phyloP scores from a whole-genome alignment of 2,797 vertebrate genomes.

The Sebastes steindachneri region DNA sequence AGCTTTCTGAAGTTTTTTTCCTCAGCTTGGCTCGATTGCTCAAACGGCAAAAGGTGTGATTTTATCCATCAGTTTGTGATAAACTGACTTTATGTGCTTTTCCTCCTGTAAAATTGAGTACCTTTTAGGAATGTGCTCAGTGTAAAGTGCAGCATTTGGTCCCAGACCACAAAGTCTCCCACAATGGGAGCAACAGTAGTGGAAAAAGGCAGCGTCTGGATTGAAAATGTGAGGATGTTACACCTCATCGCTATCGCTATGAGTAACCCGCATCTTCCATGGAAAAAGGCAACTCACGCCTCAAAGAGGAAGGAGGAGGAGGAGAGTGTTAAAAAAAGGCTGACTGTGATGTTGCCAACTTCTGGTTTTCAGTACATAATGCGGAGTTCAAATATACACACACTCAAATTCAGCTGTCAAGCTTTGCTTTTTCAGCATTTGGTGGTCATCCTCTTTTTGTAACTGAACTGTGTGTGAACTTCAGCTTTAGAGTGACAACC shows the following conservation, averaged over 20 bases:
- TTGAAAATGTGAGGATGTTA: constrained; percentile 5
- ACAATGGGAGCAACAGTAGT: not conserved
- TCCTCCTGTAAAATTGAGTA: constrained; percentile 20
- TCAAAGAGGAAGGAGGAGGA: not conserved
- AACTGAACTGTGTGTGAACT: constrained; percentile 53
- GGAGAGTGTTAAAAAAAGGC: not conserved
- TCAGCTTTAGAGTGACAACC: constrained; percentile 36
- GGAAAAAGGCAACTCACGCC: not conserved
- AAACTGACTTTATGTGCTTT: constrained; percentile 21
- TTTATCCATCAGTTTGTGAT: constrained; percentile 14
- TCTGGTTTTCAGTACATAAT: not conserved
- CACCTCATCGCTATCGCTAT: not conserved
- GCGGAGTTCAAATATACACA: not conserved
- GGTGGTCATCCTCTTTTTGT: constrained; percentile 2
- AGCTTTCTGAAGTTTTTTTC: not conserved
- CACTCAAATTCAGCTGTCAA: not conserved
- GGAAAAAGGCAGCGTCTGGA: constrained; percentile 6
- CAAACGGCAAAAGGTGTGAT: constrained; percentile 26
- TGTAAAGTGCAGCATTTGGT: constrained; percentile 30
- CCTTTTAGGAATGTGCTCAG: not conserved
- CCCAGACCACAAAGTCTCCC: constrained; percentile 24
- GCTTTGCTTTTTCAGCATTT: not conserved
- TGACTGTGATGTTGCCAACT: not conserved
- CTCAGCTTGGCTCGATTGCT: constrained; percentile 2
- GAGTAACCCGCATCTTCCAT: not conserved